Conservation (phyloP, 2,797 vertebrate species). For the Hafferia zeledoni region DNA sequence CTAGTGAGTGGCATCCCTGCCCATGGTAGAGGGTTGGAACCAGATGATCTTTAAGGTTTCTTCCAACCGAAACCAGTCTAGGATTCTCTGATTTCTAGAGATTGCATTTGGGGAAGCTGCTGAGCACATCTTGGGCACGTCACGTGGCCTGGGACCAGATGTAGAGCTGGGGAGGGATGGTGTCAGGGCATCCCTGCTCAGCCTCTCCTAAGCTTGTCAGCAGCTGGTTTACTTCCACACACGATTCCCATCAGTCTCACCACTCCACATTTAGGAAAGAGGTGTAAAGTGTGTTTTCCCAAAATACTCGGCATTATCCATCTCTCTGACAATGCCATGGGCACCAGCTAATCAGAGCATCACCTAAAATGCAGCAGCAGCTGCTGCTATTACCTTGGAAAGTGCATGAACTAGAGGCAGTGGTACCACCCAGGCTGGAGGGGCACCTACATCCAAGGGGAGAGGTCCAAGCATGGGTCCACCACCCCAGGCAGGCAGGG, state of each 20-base stretch:
- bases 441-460: neutral
- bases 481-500: neutral
- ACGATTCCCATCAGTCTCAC: neutral
- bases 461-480: rapidly evolving
- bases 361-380: neutral
- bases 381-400: neutral
- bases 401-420: neutral
- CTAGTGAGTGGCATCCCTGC: neutral
- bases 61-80: neutral
- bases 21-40: neutral
- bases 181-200: neutral
- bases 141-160: neutral
- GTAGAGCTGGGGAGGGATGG: rapidly evolving
- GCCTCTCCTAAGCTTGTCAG: neutral
- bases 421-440: neutral
- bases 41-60: neutral
- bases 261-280: neutral
- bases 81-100: neutral
- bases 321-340: neutral
- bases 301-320: neutral
- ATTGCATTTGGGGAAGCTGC: neutral
- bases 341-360: neutral
- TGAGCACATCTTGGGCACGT: neutral
- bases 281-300: neutral
- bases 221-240: neutral